Conservation (phyloP, 2,888 invertebrate species). For the Caenorhabditis sp. region DNA sequence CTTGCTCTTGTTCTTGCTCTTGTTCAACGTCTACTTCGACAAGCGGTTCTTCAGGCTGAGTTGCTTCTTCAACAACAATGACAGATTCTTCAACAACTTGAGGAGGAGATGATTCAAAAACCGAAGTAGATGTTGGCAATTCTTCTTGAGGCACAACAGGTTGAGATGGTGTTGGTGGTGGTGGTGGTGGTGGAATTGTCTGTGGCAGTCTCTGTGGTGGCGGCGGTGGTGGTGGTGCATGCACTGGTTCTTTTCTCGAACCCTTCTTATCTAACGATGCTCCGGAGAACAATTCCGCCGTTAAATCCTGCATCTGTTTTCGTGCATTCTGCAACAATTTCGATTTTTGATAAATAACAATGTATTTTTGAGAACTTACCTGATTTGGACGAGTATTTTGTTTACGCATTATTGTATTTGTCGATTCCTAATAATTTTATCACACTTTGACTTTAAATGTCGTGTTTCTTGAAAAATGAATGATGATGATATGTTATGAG, state of each 20-base stretch:
- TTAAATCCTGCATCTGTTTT: constrained; percentile 38
- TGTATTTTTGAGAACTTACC: constrained; percentile 4
- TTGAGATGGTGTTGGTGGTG: constrained; percentile 1
- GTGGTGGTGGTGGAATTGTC: background rate
- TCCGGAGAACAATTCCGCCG: constrained; percentile 24
- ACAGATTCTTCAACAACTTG: background rate
- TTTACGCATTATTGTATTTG: constrained; percentile 31
- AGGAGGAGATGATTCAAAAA: no score
- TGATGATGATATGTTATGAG: background rate
- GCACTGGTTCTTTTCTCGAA: background rate
- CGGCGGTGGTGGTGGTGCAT: background rate
- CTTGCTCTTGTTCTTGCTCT: background rate
- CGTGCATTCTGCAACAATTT: constrained; percentile 29
- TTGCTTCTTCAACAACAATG: background rate
- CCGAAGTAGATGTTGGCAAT: no score
- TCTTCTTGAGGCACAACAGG: background rate
- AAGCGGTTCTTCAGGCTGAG: background rate
- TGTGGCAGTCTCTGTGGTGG: background rate
- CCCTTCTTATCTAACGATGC: no score
- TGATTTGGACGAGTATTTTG: constrained; percentile 38
- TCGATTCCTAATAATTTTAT: background rate
- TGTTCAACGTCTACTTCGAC: background rate
- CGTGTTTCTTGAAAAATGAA: constrained; percentile 1
- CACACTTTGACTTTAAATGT: background rate
- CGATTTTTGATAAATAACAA: background rate